phyloP scores from a whole-genome alignment of 2,797 vertebrate species.

The Sebastes wilsoni region DNA sequence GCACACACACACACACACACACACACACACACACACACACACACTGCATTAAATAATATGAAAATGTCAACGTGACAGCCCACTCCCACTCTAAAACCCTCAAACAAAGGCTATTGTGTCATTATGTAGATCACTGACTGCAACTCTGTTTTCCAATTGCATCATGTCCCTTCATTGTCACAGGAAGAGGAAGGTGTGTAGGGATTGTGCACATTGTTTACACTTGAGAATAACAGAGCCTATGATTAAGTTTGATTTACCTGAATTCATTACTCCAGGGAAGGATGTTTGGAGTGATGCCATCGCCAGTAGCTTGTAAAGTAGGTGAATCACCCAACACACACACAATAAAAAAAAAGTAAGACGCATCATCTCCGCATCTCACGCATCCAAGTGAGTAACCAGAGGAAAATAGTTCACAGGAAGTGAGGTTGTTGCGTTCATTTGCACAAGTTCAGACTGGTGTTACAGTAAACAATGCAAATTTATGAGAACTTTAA shows the following conservation, averaged over 20 bases:
- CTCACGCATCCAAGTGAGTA: constrained; percentile 11
- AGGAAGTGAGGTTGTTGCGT: constrained; percentile 12
- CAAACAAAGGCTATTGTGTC: neutral
- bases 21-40: neutral
- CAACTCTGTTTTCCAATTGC: neutral
- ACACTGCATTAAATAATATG: neutral
- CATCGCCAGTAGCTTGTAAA: constrained; percentile 7
- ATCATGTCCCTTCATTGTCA: constrained; percentile 2
- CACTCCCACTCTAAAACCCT: neutral
- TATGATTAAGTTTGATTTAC: constrained; percentile 20
- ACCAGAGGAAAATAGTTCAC: neutral
- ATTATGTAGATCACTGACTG: constrained; percentile 9
- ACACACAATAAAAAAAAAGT: neutral
- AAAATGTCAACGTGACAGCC: neutral
- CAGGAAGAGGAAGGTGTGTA: constrained; percentile 13
- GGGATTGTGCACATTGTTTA: constrained; percentile 14
- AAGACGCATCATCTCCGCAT: constrained; percentile 1
- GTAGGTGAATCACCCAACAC: constrained; percentile 44
- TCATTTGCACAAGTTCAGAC: neutral
- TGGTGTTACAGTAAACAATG: neutral
- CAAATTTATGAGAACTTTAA: neutral
- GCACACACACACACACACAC: too few relatives aligned
- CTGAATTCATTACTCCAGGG: constrained; percentile 10
- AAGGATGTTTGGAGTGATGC: constrained; percentile 2
- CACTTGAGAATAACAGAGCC: neutral